Evolutionary conservation across 2,797 vertebrate species (phyloP), one percentile per base, ranked within the genome.

Genomic region (Lindbergichthys nudifrons): DNA sequence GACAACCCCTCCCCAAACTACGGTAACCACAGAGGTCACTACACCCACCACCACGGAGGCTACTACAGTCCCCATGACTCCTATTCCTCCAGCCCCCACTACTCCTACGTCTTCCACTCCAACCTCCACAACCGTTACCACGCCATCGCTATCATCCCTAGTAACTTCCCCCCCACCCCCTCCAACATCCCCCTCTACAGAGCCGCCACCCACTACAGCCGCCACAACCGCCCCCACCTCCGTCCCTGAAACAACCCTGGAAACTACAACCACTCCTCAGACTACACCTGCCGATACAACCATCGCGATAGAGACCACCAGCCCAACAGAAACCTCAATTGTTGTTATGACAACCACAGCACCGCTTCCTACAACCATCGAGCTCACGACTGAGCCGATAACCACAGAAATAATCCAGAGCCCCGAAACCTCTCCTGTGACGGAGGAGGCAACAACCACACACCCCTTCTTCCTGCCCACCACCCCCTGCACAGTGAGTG

Each of bases 401-500:
- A 86, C 89, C 18, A 90, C 85, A 5, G 86, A 88, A 81, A 69
- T 65, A 16, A 30, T 77, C 62, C 87, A 88, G 59, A 87, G 87
- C 48, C 79, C 89, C 0, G 78, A 80, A 30, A 80, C 84, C 6
- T 78, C 87, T 56, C 61, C 80, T 5, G 59, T 73, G 4, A 77
- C 83, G 21, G 88, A 89, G 47, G 86, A 87, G 52, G 19, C 73
- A 30, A 79, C 89, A 43, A 92, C 92, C n/a, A 77, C 78, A 3
- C 86, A 86, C 32, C 89, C 92, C 0, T 88, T 94, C n/a, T 15
- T 93, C 14, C 46, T 89, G 61, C 92, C 95, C 54, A 95, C 93
- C 1, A 82, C 91, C 4, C 92, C 92, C 26, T 96, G 95, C 81
- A 95, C 92, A 66, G 95, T 95, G 85, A 92, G 94, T 74, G 9